These are phyloP conservation scores for Urechis unicinctus DNA, from an alignment of 2,888 invertebrate species.

Conservation along the genomic window DNA sequence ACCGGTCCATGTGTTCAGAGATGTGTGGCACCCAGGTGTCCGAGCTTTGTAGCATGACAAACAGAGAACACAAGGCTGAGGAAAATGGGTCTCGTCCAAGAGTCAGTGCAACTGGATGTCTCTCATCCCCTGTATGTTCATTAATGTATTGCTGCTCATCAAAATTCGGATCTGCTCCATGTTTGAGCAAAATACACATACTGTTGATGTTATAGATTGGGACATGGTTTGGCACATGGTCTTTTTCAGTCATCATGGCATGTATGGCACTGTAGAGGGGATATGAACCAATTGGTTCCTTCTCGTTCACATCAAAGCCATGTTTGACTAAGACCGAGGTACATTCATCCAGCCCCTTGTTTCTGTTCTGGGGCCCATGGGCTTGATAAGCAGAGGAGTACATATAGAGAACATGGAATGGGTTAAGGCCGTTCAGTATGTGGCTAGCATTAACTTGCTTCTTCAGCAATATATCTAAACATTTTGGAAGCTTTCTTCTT, in stretches of 20 bases:
- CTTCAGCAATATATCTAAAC: slow-evolving; percentile 30
- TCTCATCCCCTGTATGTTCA: slow-evolving; percentile 22
- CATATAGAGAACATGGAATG: slow-evolving; percentile 38
- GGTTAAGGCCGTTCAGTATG: slow-evolving; percentile 35
- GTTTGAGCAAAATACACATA: slow-evolving; percentile 26
- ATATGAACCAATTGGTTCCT: slow-evolving; percentile 31
- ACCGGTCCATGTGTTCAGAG: slow-evolving; percentile 7
- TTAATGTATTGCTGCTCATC: slow-evolving; percentile 24
- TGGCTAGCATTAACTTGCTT: slow-evolving; percentile 22
- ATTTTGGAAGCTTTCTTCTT: slow-evolving; percentile 30
- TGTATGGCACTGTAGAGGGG: slow-evolving; percentile 38
- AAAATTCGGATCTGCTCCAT: slow-evolving; percentile 39
- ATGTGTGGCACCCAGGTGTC: slow-evolving; percentile 14
- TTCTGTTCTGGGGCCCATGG: slow-evolving; percentile 21
- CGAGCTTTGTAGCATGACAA: slow-evolving; percentile 23
- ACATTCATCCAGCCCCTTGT: slow-evolving; percentile 28
- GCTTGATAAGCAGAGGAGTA: slow-evolving; percentile 24
- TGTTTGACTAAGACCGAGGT: slow-evolving; percentile 33
- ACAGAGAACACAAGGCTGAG: slow-evolving; percentile 34
- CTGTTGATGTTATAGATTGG: slow-evolving; percentile 25
- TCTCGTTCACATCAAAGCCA: slow-evolving; percentile 27
- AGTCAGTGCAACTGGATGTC: slow-evolving; percentile 20
- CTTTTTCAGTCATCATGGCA: slow-evolving; percentile 25
- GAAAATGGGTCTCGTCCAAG: slow-evolving; percentile 32
- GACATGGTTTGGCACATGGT: slow-evolving; percentile 23